Evolutionary conservation across 2,113 vertebrate genomes (phyloP), one percentile per base, ranked within the genome.

Genomic region (Anthoscopus minutus): DNA sequence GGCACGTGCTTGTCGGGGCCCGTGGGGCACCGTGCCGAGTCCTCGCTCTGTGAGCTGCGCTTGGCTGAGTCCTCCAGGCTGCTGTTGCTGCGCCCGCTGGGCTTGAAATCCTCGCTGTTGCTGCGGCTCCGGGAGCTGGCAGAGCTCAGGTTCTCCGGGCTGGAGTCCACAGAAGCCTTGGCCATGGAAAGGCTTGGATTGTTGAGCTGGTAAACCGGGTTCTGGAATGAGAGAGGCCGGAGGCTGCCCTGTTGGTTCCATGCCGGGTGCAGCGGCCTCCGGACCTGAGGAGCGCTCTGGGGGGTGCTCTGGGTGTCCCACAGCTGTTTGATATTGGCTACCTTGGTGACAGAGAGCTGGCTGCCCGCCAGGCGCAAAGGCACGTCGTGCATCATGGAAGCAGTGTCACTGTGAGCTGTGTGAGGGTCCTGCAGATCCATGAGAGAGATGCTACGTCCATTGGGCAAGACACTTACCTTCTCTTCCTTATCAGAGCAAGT

Each of bases 161-260:
- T 99, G 86, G 99, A 99, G 97, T 99, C 98, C 85, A 98, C 96
- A 1, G 98, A 98, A 76, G 98, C 97, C 93, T 98, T 98, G 28
- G 97, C 97, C 95, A 69, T 83, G 5, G 97, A 40, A 1, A 96
- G 96, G 44, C 95, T 94, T 1, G 98, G 98, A 96, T 99, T 98
- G 95, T 97, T 99, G 62, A 99, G 98, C 62, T 99, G 99, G 96
- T 99, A 99, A 15, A 99, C 99, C 0, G 99, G 99, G 95, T 99
- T 99, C 94, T 99, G 99, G 98, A 99, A 99, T 0, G 98, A 99
- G 27, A 99, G 98, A 19, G 99, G 99, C 96, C 99, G 99, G 62
- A 99, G 98, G 96, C 97, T 98, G 94, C 98, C 98, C 86, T 98
- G 99, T n/a, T 99, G 99, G 94, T 96, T 98, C 95, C 99, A 92